Evolutionary conservation across 2,113 vertebrate species (phyloP).

Genomic region (Ophthalmolycus amberensis): DNA sequence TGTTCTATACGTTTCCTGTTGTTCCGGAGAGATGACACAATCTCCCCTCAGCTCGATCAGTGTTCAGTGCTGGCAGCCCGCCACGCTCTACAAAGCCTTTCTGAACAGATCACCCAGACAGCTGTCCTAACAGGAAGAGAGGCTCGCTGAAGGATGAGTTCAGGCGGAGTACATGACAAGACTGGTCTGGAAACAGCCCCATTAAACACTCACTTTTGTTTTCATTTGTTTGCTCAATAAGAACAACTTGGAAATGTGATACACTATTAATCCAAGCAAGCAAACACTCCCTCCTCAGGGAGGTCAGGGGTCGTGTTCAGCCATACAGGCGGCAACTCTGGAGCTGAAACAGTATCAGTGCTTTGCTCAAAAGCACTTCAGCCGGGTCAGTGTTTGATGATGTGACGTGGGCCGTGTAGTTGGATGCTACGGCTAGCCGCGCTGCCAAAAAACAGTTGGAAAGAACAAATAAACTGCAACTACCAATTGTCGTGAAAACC

Average conservation of each 20-base stretch:
- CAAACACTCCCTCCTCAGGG: background rate
- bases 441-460: background rate
- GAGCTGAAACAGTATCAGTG: background rate
- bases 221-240: constrained; percentile 33
- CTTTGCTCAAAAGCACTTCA: constrained; percentile 9
- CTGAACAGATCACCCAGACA: constrained; percentile 43
- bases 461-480: background rate
- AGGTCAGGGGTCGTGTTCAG: background rate
- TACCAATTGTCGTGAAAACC: background rate
- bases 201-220: constrained; percentile 48
- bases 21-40: constrained; percentile 11
- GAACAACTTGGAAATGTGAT: constrained; percentile 38
- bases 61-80: constrained; percentile 17
- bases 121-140: constrained; percentile 66
- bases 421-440: background rate
- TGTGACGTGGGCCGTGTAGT: background rate
- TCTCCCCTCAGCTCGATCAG: constrained; percentile 33
- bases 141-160: constrained; percentile 44
- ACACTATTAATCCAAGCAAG: constrained; percentile 16
- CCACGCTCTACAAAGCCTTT: constrained; percentile 39
- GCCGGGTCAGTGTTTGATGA: background rate
- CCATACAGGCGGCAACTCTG: background rate
- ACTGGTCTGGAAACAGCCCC: constrained; percentile 8
- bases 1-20: background rate
- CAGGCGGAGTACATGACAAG: constrained; percentile 44